These are phyloP conservation scores for Chloropsis cyanopogon DNA, from an alignment of 2,113 vertebrate genomes.

Conservation along the genomic window DNA sequence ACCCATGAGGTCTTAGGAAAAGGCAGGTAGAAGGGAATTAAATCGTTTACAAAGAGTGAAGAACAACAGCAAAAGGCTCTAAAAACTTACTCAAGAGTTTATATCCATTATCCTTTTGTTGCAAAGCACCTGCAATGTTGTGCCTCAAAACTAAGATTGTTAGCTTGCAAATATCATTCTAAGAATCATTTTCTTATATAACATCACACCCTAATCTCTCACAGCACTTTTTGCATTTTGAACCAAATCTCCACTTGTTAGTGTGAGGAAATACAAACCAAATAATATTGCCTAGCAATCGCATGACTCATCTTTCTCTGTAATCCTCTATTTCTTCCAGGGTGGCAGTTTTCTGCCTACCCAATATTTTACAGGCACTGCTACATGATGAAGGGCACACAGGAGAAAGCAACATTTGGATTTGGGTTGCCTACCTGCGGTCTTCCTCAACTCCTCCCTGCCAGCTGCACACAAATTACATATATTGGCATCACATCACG, in stretches of 20 bases:
- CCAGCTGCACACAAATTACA: background rate
- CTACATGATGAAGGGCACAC: background rate
- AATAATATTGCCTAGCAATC: background rate
- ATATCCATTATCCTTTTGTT: background rate
- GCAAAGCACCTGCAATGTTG: background rate
- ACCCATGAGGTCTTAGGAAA: background rate
- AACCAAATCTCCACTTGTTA: background rate
- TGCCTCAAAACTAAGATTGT: background rate
- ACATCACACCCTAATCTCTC: background rate
- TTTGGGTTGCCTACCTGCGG: background rate
- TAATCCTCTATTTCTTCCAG: background rate
- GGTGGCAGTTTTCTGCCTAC: background rate
- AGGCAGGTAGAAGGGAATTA: background rate
- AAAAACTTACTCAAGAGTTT: background rate
- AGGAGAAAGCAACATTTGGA: background rate
- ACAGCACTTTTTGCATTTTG: background rate
- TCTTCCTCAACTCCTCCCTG: background rate
- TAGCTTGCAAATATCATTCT: background rate
- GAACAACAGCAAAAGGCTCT: background rate
- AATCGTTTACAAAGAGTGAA: background rate
- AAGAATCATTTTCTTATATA: background rate
- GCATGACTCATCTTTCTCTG: background rate
- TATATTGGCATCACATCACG: background rate
- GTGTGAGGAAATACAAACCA: background rate
- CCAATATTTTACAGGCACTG: background rate